A percentile compares a stretch with the other conserved stretches of the same genome.
phyloP scores from a whole-genome alignment of 2,797 vertebrate species.

The Lates japonicus region DNA sequence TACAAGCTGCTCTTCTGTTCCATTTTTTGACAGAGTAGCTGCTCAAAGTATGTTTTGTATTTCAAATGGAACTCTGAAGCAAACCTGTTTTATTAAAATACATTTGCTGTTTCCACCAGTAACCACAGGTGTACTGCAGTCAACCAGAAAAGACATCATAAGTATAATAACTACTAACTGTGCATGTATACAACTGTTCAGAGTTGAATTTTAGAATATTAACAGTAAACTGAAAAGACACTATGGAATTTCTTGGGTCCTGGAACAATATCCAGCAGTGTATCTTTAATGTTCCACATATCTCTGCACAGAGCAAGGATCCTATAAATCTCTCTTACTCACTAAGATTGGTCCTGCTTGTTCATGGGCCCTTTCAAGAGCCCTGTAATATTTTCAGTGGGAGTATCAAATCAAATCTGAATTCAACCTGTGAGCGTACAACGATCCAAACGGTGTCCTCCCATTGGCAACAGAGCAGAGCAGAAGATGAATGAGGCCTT shows the following conservation, averaged over 20 bases:
- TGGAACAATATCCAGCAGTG: neutral
- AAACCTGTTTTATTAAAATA: neutral
- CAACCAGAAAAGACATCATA: neutral
- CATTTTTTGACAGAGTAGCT: neutral
- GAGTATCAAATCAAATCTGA: constrained; percentile 66
- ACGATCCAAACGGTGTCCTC: constrained; percentile 46
- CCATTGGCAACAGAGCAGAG: constrained; percentile 53
- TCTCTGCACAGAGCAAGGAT: constrained; percentile 36
- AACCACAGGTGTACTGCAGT: neutral
- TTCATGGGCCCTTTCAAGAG: constrained; percentile 30
- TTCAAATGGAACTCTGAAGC: neutral
- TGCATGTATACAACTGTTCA: neutral
- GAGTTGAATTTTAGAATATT: neutral
- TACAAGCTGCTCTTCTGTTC: neutral
- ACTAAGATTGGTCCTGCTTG: constrained; percentile 33
- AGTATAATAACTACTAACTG: neutral
- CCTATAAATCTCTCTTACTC: constrained; percentile 66
- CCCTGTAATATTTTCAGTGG: constrained; percentile 48
- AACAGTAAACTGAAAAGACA: constrained; percentile 8
- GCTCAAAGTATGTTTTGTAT: neutral
- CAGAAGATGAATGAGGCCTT: constrained; percentile 68
- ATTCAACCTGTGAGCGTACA: constrained; percentile 49
- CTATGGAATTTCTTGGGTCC: neutral
- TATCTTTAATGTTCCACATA: constrained; percentile 35
- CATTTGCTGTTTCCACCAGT: neutral